Percentiles rank a stretch among this genome's conserved stretches.
phyloP scores from a whole-genome alignment of 2,113 vertebrate species.

The Pollachius pollachius region DNA sequence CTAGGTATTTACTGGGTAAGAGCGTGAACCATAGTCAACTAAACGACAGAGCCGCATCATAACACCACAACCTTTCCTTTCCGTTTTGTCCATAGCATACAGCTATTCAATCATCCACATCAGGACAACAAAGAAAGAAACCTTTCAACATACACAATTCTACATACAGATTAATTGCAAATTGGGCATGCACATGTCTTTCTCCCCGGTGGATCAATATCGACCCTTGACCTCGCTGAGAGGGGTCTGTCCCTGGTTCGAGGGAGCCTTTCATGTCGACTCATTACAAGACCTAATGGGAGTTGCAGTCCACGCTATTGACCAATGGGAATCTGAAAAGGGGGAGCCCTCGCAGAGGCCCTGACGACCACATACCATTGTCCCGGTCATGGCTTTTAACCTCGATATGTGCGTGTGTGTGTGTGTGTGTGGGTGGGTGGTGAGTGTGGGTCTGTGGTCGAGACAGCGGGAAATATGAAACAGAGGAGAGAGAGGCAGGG shows the following conservation, averaged over 20 bases:
- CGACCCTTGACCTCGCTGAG: constrained; percentile 49
- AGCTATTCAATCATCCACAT: no score
- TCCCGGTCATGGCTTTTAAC: no score
- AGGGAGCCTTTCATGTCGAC: constrained; percentile 42
- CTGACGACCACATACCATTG: no score
- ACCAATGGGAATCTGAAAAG: background rate
- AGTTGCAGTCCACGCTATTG: constrained; percentile 15
- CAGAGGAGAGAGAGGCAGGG: background rate
- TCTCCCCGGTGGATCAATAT: constrained; percentile 40
- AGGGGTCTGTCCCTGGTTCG: constrained; percentile 31
- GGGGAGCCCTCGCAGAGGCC: no score
- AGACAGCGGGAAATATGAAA: background rate
- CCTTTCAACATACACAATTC: no score
- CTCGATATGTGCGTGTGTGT: no score
- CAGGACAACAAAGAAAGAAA: no score
- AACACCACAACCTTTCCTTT: no score
- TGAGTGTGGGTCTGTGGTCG: background rate
- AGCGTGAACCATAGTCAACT: no score
- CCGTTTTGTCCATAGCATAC: no score
- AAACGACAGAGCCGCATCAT: no score
- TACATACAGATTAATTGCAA: background rate
- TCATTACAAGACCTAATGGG: constrained; percentile 41
- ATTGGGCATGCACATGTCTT: background rate
- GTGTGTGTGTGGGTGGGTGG: background rate
- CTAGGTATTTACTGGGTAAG: no score